Evolutionary conservation across 2,797 vertebrate genomes (phyloP), one percentile per base, ranked within the genome.

Genomic region (Lindbergichthys nudifrons): DNA sequence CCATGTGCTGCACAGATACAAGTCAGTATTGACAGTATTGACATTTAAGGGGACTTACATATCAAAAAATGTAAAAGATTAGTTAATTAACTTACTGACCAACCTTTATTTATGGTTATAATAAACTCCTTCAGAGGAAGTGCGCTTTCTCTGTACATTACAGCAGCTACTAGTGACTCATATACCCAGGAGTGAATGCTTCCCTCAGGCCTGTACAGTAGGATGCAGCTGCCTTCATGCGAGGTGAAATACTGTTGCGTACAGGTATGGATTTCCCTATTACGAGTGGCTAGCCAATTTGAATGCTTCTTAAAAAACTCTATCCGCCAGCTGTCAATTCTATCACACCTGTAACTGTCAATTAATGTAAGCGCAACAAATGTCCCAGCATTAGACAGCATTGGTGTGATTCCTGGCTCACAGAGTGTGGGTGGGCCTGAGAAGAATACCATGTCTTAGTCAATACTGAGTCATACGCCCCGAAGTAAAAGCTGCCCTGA

Each of bases 391-490:
- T 65, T 30, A 65, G n/a, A 65, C 26, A 26, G 30, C 30, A 21
- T 21, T 12, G 61, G 43, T 66, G 67, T 56, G 62, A 75, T 66
- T 73, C 67, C 64, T 75, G 75, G 75, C 70, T 76, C 10, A 26
- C 47, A 74, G 63, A 75, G 62, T 54, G 82, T 83, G 83, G 73
- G 82, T 60, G 79, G 74, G 79, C 57, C 19, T 80, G 43, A 79
- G 77, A 87, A 84, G 66, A 89, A 79, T 26, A 61, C 60, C 70
- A 64, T 42, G 71, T 80, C 81, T 87, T 70, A 80, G 75, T 87
- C 88, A 85, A 81, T 74, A 80, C 56, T 85, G 82, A 87, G 81
- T 90, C 88, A 83, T 30, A 46, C 58, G 68, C 75, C 90, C 73
- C 66, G 11, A 58, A 83, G 80, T 68, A 36, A 70, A 79, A 63